These are phyloP conservation scores for Dryadula phaetusa DNA, from an alignment of 2,888 invertebrate species.

Conservation along the genomic window DNA sequence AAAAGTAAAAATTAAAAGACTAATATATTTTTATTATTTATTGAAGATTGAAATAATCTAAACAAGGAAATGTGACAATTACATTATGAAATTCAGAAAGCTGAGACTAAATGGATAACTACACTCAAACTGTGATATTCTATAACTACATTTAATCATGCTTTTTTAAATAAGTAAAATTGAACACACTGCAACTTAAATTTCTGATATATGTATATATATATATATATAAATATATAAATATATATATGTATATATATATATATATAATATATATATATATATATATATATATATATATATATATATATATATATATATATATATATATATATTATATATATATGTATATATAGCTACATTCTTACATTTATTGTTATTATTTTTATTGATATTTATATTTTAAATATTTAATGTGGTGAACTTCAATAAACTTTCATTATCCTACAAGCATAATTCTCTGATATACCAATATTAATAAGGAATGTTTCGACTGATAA, in stretches of 20 bases:
- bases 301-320: no score
- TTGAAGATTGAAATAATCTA: conserved; percentile 6
- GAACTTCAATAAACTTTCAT: background rate
- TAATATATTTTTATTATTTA: background rate
- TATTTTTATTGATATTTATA: background rate
- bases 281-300: conserved; percentile 6
- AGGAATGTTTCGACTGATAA: conserved; percentile 6
- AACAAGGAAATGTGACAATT: conserved; percentile 4
- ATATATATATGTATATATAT: no score
- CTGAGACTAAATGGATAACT: conserved; percentile 6
- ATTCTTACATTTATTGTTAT: background rate
- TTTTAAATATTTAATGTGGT: background rate
- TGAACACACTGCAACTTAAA: conserved; percentile 13
- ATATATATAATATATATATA: background rate
- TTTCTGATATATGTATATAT: conserved; percentile 11
- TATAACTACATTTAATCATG: background rate
- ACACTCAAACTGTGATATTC: background rate
- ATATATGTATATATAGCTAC: background rate
- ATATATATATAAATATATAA: background rate
- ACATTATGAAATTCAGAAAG: conserved; percentile 1
- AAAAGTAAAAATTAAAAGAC: background rate
- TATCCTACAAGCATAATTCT: background rate
- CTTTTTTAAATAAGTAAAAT: background rate
- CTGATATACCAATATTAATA: background rate
- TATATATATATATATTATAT: no score